phyloP scores from a whole-genome alignment of 1,140 invertebrate genomes.

The Zophobas atratus region DNA sequence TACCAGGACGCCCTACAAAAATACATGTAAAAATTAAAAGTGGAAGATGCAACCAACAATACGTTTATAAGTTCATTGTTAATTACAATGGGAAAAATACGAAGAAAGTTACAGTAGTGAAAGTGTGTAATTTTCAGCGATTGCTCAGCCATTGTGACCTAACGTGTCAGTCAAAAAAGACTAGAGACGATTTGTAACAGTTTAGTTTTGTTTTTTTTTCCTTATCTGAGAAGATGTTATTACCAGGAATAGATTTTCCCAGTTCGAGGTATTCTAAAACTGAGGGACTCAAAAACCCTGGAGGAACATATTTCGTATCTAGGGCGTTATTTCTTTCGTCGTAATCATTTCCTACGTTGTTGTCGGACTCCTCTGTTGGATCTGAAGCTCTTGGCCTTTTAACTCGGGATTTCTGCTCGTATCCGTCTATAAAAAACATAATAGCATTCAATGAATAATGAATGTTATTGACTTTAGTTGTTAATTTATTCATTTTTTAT shows the following conservation, averaged over 20 bases:
- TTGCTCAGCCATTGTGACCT: too few relatives aligned
- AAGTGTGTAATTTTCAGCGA: too few relatives aligned
- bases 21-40: constrained; percentile 44
- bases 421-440: constrained; percentile 68
- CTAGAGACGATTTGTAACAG: too few relatives aligned
- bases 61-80: constrained; percentile 13
- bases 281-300: constrained; percentile 86
- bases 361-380: constrained; percentile 68
- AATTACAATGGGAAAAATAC: too few relatives aligned
- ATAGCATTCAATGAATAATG: constrained; percentile 1
- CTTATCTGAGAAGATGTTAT: not conserved
- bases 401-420: constrained; percentile 71
- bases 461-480: constrained; percentile 4
- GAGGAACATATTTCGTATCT: constrained; percentile 76
- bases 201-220: too few relatives aligned
- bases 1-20: constrained; percentile 85
- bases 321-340: constrained; percentile 78
- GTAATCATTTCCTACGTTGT: constrained; percentile 77
- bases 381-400: constrained; percentile 78
- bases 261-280: constrained; percentile 88
- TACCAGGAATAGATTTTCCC: constrained; percentile 90
- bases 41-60: constrained; percentile 4
- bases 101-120: too few relatives aligned
- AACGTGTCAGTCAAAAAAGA: too few relatives aligned
- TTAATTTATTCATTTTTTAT: not conserved